Evolutionary conservation across 2,797 vertebrate genomes (phyloP), one percentile per base, ranked within the genome.

Genomic region (Leptodactylus fallax): DNA sequence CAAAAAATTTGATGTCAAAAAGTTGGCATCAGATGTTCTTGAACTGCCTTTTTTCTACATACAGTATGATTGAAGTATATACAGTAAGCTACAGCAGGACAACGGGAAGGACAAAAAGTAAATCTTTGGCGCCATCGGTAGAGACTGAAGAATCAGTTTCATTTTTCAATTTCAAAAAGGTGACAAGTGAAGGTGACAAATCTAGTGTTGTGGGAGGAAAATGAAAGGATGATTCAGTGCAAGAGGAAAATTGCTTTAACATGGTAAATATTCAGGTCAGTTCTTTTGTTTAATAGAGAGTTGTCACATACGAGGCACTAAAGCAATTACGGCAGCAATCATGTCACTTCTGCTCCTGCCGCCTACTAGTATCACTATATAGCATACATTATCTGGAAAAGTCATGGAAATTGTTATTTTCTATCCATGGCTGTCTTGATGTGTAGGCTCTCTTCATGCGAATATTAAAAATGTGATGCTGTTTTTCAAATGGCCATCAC

Each of bases 141-240:
- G 49, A 36, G 23, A 86, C 63, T 49, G 63, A 80, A 11, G 27
- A 86, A 86, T 56, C 60, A 63, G 45, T 49, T 80, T 80, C 25
- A 86, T 86, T 71, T 71, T 86, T 86, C 77, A 72, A 19, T 58
- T 80, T 63, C 19, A 63, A 47, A 72, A 17, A 86, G 36, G 51
- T 86, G 85, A 86, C 61, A 79, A 86, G 55, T 58, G 51, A 86
- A 80, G 19, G 85, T 86, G 85, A 86, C 51, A 36, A n/a, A 55
- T 69, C 51, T 72, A 78, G 0, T 67, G 19, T 45, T 76, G 55
- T 60, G 17, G 56, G 71, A 61, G 60, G 36, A 85, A 53, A 71
- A 69, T 69, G 53, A 80, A 86, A 23, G 51, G 85, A 86, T 80
- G 63, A 79, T 58, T 78, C 85, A 86, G 23, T 55, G 55, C 10